Base-by-base conservation (phyloP, 2,113 vertebrate genomes). In the Colaptes auratus region DNA sequence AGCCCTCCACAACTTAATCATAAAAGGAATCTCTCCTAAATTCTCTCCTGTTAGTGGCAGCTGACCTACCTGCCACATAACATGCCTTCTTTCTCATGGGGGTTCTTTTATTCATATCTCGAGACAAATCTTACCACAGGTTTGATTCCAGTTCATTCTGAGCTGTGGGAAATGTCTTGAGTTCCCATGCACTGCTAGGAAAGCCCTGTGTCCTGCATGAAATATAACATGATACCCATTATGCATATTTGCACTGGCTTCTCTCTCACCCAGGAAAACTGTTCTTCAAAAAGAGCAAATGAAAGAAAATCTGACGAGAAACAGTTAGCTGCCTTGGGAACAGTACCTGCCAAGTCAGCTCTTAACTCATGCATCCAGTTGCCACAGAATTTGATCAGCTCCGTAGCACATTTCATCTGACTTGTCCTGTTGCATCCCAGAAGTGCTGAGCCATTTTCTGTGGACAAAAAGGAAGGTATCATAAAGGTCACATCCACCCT, bases 1-100 rank as follows among this genome's bases (percentile, higher is more conserved):
- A 39, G n/a, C 39, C 39, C 10, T 39, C 39, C 39, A 39, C 39
- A 39, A 42, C 71, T 89, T 90, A 92, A 92, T 95, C 69, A 90
- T 72, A 94, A 94, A 96, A 96, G 80, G 81, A 95, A 96, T 97
- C 96, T 96, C 91, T 96, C 83, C 72, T 96, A 92, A 95, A 97
- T 75, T 95, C 81, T 93, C 80, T 92, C 35, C 25, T 56, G 36
- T 94, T 84, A 96, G 71, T 67, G 14, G 66, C 88, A 71, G 30
- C 59, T 88, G 93, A 87, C 13, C 8, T 35, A 76, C 85, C 86
- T 79, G 88, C 53, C 61, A 77, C 15, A 42, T 72, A 95, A 88
- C 50, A 44, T 52, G 52, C 3, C 7, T 74, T 82, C 50, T 80
- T 87, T 88, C 86, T 93, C 61, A 56, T 2, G 3, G 27, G 1